These are phyloP conservation scores for Chloropsis cyanopogon DNA, from an alignment of 2,113 vertebrate genomes.

Conservation along the genomic window DNA sequence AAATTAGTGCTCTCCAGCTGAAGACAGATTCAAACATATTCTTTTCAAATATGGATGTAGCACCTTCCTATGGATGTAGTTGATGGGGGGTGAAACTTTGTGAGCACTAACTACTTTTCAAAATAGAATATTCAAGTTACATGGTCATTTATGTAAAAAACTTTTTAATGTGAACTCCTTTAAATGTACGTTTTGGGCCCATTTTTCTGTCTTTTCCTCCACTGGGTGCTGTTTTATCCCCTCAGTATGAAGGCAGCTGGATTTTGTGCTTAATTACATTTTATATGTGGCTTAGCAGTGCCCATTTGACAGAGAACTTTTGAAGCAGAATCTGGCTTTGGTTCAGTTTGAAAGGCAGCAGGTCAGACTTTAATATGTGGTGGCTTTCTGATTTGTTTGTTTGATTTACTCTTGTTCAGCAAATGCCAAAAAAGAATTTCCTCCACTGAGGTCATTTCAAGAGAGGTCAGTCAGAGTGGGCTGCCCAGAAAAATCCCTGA, in stretches of 20 bases:
- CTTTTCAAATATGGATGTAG: background rate
- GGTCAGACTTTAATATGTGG: background rate
- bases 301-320: background rate
- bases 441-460: background rate
- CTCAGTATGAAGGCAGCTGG: background rate
- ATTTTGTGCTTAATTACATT: background rate
- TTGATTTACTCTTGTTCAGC: background rate
- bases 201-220: background rate
- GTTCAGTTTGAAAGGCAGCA: background rate
- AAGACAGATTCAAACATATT: background rate
- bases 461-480: background rate
- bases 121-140: background rate
- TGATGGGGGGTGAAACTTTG: background rate
- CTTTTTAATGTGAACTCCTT: background rate
- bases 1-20: background rate
- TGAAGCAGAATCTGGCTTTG: background rate
- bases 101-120: background rate
- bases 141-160: background rate
- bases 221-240: background rate
- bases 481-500: background rate
- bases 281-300: background rate
- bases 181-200: background rate
- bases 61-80: accelerated
- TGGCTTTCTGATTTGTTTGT: background rate
- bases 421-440: background rate